Evolutionary conservation across 2,797 vertebrate genomes (phyloP).

Genomic region (Hydrophis major): DNA sequence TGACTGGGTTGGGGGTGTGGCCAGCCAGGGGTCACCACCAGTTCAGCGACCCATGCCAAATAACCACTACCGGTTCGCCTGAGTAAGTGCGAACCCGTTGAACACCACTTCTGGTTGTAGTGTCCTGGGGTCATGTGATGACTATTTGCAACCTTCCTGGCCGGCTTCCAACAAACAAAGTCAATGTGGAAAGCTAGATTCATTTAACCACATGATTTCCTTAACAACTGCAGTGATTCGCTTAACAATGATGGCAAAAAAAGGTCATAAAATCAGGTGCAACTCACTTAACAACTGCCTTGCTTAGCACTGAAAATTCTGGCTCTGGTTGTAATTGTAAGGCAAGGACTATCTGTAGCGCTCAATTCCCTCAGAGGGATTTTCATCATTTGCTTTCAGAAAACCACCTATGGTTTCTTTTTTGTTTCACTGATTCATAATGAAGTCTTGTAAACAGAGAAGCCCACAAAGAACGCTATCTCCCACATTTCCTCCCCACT

Average conservation of each 20-base stretch:
- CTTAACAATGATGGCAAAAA: not conserved
- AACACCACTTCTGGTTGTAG: not conserved
- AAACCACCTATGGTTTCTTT: not conserved
- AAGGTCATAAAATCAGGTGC: not conserved
- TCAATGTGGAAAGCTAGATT: not conserved
- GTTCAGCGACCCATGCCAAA: too few species aligned
- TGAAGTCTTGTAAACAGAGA: not conserved
- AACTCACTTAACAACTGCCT: not conserved
- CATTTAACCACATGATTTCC: not conserved
- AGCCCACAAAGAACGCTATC: not conserved
- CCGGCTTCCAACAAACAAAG: too few species aligned
- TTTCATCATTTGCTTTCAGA: not conserved
- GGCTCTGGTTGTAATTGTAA: too few species aligned
- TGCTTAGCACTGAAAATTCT: too few species aligned
- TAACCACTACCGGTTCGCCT: too few species aligned
- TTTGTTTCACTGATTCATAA: not conserved
- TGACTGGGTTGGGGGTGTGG: too few species aligned
- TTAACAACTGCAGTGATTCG: too few species aligned
- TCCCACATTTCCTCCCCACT: not conserved
- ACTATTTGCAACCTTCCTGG: too few species aligned
- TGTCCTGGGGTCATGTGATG: too few species aligned
- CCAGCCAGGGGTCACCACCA: too few species aligned
- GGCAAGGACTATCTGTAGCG: not conserved
- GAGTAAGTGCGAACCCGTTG: too few species aligned
- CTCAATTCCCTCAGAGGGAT: too few species aligned